Evolutionary conservation across 2,797 vertebrate genomes (phyloP), one percentile per base, ranked within the genome.

Genomic region (Tapera naevia): DNA sequence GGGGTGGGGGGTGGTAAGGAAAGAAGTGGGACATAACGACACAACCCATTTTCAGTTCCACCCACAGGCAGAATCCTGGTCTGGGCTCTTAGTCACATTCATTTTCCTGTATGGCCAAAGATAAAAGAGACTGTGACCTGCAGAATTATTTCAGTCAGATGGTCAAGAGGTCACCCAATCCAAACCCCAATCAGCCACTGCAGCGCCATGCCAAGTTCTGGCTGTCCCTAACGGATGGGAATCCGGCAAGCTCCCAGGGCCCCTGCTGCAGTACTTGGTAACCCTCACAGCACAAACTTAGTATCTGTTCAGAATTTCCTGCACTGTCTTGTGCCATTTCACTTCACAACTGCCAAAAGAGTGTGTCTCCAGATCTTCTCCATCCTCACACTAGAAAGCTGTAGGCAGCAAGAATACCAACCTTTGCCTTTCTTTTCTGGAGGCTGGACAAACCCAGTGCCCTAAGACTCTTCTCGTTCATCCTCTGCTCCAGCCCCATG

Each of bases 181-280:
- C 41, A 93, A 95, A 61, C 3, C 25, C 50, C 43, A 53, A 8
- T 32, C 8, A 22, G 33, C 2, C 3, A 1, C 22, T 80, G 18
- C 35, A 85, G 46, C 25, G 46, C n/a, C 62, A 67, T 2, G 8
- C 23, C 3, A 4, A 75, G 21, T 25, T 69, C 54, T 72, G 41
- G 30, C 32, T 72, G 58, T 22, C 23, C 17, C 71, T 51, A n/a
- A 43, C 0, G 1, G 13, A 3, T 57, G 51, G 46, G 60, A 82
- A 50, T 32, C 27, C 3, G 21, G 41, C 51, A 72, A 2, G 39
- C 17, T 82, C 37, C 39, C n/a, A 72, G n/a, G 51, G 35, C 3
- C 27, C 8, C 33, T n/a, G 18, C 32, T 70, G n/a, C 51, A 57
- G 24, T 0, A 0, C 64, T 72, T 58, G 33, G 61, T 30, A 39